These are phyloP conservation scores for Sclerurus mexicanus DNA, from an alignment of 2,113 vertebrate species.

Conservation along the genomic window DNA sequence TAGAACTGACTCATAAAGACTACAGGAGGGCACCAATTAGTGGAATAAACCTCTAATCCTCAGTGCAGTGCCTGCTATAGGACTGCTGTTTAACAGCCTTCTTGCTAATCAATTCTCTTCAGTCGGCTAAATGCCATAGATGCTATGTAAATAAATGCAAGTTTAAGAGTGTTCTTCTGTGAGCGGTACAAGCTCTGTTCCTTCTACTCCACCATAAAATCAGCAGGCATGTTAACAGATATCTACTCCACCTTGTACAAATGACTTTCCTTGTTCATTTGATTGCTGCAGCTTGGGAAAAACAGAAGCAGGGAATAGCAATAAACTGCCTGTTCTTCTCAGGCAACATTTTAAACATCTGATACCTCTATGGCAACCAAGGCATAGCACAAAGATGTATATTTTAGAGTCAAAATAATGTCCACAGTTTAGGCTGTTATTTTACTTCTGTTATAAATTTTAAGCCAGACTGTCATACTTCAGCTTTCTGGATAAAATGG, in stretches of 20 bases:
- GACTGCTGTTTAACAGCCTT: conserved; percentile 57
- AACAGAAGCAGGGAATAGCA: neutral
- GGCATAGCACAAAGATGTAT: neutral
- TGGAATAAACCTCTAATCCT: conserved; percentile 55
- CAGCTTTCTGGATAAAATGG: neutral
- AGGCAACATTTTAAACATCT: neutral
- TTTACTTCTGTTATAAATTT: neutral
- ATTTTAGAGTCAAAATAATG: neutral
- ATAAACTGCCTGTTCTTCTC: neutral
- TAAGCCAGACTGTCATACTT: neutral
- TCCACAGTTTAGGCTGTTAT: neutral
- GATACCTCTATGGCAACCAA: neutral
- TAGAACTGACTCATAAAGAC: conserved; percentile 47
- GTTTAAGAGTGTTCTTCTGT: conserved; percentile 46
- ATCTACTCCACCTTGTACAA: conserved; percentile 36
- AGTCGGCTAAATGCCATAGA: conserved; percentile 50
- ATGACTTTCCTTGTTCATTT: conserved; percentile 3
- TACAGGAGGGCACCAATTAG: conserved; percentile 60
- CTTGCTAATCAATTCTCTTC: conserved; percentile 66
- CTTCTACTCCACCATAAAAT: conserved; percentile 45
- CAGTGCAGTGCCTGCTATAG: conserved; percentile 24
- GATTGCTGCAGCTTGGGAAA: neutral
- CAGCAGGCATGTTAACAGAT: conserved; percentile 39
- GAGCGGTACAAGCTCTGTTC: neutral
- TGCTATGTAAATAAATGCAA: conserved; percentile 64